phyloP scores from a whole-genome alignment of 2,888 invertebrate genomes.

The Liodrosophila aerea region DNA sequence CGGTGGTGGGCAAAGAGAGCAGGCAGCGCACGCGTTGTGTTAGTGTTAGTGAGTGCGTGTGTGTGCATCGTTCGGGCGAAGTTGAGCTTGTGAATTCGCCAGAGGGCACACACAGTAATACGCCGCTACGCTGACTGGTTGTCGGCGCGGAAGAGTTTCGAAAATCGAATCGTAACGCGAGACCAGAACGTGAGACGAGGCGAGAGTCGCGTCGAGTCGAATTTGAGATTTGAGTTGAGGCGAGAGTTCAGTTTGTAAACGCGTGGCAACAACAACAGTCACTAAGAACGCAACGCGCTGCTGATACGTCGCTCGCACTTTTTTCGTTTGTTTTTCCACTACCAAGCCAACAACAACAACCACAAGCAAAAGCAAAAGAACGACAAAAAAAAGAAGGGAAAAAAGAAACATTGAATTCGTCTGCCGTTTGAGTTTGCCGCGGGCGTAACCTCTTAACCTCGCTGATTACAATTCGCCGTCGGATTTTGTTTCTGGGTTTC shows the following conservation, averaged over 20 bases:
- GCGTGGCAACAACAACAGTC: constrained; percentile 55
- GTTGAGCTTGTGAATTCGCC: constrained; percentile 21
- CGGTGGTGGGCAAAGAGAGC: constrained; percentile 15
- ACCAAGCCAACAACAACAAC: constrained; percentile 12
- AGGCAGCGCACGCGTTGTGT: constrained; percentile 5
- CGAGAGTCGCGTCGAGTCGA: constrained; percentile 5
- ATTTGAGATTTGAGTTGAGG: constrained; percentile 30
- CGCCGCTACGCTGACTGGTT: constrained; percentile 67
- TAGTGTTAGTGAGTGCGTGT: constrained; percentile 3
- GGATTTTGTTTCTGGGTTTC: constrained; percentile 20
- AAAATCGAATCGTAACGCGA: constrained; percentile 22
- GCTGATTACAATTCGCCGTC: constrained; percentile 49
- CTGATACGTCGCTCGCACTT: constrained; percentile 30
- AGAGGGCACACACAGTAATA: constrained; percentile 63
- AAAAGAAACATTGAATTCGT: constrained; percentile 29
- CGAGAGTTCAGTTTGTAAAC: constrained; percentile 42
- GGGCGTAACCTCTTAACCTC: constrained; percentile 54
- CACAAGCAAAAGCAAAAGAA: not conserved
- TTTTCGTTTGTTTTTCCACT: constrained; percentile 45
- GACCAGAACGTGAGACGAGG: constrained; percentile 1
- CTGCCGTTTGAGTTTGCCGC: constrained; percentile 46
- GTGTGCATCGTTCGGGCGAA: constrained; percentile 4
- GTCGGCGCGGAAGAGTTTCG: constrained; percentile 50
- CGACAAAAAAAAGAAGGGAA: not conserved
- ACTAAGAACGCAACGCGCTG: too few relatives aligned